Evolutionary conservation across 2,888 invertebrate genomes (phyloP), one percentile per base, ranked within the genome.

Genomic region (Ceramica pisi): DNA sequence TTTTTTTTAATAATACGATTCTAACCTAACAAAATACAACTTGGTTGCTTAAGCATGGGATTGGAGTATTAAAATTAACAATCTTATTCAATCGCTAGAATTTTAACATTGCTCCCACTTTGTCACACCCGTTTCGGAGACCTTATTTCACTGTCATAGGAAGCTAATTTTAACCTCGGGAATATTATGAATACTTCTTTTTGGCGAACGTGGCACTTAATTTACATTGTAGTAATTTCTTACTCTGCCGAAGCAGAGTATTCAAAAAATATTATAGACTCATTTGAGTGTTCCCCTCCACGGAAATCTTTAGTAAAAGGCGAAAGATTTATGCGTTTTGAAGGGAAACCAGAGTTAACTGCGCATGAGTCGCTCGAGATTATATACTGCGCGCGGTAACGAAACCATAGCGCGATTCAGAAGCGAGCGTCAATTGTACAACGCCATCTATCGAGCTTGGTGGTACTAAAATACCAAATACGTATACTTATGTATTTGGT

Each of bases 281-380:
- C 97, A 97, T 97, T 97, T 96, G 96, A 96, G 96, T 97, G 97
- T 96, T 95, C 97, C 97, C 96, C 97, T 97, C 97, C 97, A 97
- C 97, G 97, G 97, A 97, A 97, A 97, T 97, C 97, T 97, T 97
- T 97, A 97, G 97, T 97, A 97, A 97, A 97, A 97, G 97, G 97
- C 97, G 97, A 97, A 97, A 97, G 97, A 97, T 97, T 97, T 97
- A 96, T 97, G 91, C 97, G 97, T 96, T 92, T 93, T 97, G 97
- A 97, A 97, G 96, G 96, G 96, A 97, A 96, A 96, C 97, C 97
- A 97, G 97, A 97, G 97, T 94, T 72, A 72, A 1, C 1, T 0
- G 14, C 0, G 0, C 1, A 0, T 4, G 0, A 4, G 14, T 46
- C 23, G n/a, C n/a, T 23, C 12, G 44, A 68, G 57, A 2, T 26